A percentile compares a stretch with the other conserved stretches of the same genome.
These are phyloP conservation scores for Chrysolina haemoptera DNA, from an alignment of 2,888 invertebrate species.

Conservation along the genomic window DNA sequence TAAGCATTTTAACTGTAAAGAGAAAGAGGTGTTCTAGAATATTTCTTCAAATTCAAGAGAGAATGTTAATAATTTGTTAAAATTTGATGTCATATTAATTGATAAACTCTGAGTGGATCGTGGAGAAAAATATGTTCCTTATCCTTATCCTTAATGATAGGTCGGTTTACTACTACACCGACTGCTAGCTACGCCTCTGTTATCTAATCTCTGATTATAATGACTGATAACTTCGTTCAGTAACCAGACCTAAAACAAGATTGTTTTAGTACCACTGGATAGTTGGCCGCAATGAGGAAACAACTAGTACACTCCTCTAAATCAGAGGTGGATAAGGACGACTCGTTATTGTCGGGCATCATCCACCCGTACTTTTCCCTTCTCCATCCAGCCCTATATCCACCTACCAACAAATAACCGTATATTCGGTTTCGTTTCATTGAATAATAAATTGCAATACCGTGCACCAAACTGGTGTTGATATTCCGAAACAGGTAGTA, in stretches of 20 bases:
- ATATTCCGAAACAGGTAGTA: conserved; percentile 36
- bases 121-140: no score
- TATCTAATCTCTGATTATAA: background rate
- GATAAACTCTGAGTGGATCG: no score
- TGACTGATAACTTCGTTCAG: background rate
- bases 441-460: conserved; percentile 35
- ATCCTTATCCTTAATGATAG: no score
- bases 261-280: background rate
- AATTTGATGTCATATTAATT: no score
- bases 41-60: no score
- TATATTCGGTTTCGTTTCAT: conserved; percentile 23
- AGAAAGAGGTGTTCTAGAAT: no score
- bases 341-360: background rate
- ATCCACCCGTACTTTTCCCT: background rate
- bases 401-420: conserved; percentile 31
- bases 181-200: background rate
- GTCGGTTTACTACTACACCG: background rate
- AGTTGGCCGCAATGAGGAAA: background rate
- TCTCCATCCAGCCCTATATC: background rate
- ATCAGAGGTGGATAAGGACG: background rate
- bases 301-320: background rate
- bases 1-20: no score
- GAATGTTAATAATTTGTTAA: no score
- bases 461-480: conserved; percentile 34
- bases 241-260: background rate